Evolutionary conservation across 2,888 invertebrate genomes (phyloP), one percentile per base, ranked within the genome.

Genomic region (Ormia ochracea): DNA sequence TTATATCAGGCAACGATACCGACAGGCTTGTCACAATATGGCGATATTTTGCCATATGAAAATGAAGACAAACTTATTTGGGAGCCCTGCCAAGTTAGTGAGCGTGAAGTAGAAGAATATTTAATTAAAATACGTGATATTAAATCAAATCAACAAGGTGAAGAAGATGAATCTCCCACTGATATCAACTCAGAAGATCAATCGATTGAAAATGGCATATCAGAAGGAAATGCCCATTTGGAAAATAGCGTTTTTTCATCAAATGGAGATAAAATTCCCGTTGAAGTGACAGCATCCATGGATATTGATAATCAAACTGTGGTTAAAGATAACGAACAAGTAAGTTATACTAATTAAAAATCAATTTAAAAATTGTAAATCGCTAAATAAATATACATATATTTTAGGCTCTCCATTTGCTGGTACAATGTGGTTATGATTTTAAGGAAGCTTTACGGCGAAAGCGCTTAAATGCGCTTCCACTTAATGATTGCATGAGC

Each of bases 1-100:
- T 96, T 96, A 86, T 98, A 95, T 88, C 98, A 98, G 91, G 98
- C 98, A 3, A 93, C 93, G 69, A 96, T 98, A 86, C 98, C 98
- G 1, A 96, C 96, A 88, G 97, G 97, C 0, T 91, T 98, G 17
- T 95, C 95, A 85, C 94, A 94, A 86, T 98, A 98, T 89, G 98
- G 96, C 86, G 98, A 98, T 90, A 96, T 95, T n/a, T 90, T 96
- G 81, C 96, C 97, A 0, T 97, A 97, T 88, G 97, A 97, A 90
- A 98, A 98, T 90, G 97, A 98, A 87, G 98, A 98, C 87, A 96
- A 97, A 90, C 91, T 98, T 65, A 90, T 98, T 9, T 98, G 98
- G 98, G 96, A 97, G 87, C 97, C 98, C 0, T 92, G 92, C 83
- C 93, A 93, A 81, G 91, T 97, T 69, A 92, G 92, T 36, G 94